Base-by-base conservation (phyloP, 1,140 invertebrate genomes). In the Acyrthosiphon pisum region DNA sequence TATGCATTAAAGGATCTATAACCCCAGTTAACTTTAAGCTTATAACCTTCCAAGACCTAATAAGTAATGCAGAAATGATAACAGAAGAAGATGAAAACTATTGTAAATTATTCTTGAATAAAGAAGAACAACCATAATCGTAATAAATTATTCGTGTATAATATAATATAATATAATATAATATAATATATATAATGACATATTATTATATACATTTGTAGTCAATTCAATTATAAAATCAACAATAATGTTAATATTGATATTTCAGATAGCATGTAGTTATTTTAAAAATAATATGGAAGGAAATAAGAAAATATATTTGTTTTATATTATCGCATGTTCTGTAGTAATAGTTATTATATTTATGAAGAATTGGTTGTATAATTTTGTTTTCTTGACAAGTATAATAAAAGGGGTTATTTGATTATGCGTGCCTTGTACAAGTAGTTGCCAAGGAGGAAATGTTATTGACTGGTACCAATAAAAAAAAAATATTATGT, bases 1-100 rank as follows among this genome's bases (percentile, higher is more conserved):
- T 99, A 26, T 98, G 98, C 60, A 95, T 92, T 30, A 93, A 87
- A 56, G 81, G 84, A 14, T 30, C 37, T 50, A 14, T 56, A 41
- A 37, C 56, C 18, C 88, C 90, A 22, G 30, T 93, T 50, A 37
- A 87, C 30, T 95, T 95, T 94, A 81, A 94, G 76, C 41, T 68
- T 84, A 88, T 95, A 30, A 94, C 92, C 18, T 94, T 94, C 94
- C 94, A 95, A 90, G 94, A 95, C 22, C 93, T 95, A 84, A 93
- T 94, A 35, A 84, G 93, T n/a, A 94, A 94, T 93, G 90, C 94
- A 60, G 94, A 94, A 93, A 93, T 93, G 30, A 50, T 95, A 81
- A 94, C 94, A 46, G 50, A 94, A 90, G n/a, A 84, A 37, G 94
- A 95, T 94, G 48, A 93, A 90, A 83, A 93, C 14, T 94, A 93